Evolutionary conservation across 53 echinoderm and acorn worm species (phyloP).

Genomic region (Holothuria scabra): DNA sequence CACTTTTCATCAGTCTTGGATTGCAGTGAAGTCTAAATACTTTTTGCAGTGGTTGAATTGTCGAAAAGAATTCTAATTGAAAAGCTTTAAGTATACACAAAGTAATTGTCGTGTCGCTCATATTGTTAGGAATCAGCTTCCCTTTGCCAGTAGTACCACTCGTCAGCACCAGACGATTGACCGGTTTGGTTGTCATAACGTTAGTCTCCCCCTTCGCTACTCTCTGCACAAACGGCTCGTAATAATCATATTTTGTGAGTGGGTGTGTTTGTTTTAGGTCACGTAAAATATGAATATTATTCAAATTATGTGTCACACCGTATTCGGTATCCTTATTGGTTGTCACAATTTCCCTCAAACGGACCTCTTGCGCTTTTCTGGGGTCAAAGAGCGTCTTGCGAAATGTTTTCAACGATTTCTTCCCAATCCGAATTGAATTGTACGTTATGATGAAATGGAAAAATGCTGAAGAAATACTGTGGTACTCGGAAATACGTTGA

Average conservation of each 20-base stretch:
- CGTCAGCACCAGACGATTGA: constrained; percentile 56
- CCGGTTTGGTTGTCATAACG: constrained; percentile 63
- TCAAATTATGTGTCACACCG: constrained; percentile 47
- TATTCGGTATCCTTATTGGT: constrained; percentile 61
- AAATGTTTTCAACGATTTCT: background rate
- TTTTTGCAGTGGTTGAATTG: constrained; percentile 9
- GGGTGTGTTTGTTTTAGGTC: constrained; percentile 65
- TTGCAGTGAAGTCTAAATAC: background rate
- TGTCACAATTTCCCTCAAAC: constrained; percentile 37
- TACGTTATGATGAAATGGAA: background rate
- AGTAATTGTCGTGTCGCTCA: background rate
- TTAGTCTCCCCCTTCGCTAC: constrained; percentile 14
- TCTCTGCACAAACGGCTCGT: constrained; percentile 52
- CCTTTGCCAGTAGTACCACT: constrained; percentile 75
- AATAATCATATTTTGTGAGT: constrained; percentile 66
- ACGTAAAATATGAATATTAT: constrained; percentile 52
- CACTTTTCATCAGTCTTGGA: background rate
- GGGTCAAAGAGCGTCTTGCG: constrained; percentile 33
- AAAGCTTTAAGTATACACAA: background rate
- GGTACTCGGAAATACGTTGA: background rate
- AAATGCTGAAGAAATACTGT: constrained; percentile 2
- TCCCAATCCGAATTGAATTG: background rate
- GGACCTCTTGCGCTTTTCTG: constrained; percentile 64
- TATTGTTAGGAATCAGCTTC: constrained; percentile 63
- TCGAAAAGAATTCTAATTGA: background rate